phyloP scores from a whole-genome alignment of 1,140 invertebrate genomes.

The Saccostrea echinata region DNA sequence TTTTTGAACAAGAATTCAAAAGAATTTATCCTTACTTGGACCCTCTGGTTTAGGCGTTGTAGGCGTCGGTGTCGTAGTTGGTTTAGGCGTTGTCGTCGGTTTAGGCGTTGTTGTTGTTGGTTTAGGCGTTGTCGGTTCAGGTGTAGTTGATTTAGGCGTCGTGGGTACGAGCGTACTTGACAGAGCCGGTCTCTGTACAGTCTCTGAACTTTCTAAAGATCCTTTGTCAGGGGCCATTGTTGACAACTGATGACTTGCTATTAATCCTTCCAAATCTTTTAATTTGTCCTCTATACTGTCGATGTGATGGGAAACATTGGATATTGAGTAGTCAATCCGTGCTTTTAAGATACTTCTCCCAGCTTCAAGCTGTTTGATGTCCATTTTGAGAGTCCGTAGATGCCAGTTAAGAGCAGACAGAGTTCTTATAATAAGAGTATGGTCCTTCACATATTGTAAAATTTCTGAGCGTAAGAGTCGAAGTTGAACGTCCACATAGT shows the following conservation, averaged over 20 bases:
- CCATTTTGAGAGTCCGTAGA: neutral
- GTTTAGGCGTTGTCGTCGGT: neutral
- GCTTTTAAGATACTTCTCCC: constrained; percentile 1
- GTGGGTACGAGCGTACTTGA: neutral
- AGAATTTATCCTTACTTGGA: neutral
- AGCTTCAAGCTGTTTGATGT: constrained; percentile 8
- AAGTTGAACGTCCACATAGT: neutral
- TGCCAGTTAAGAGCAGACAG: neutral
- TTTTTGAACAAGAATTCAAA: too few species aligned
- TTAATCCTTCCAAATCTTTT: constrained; percentile 15
- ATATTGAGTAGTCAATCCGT: neutral
- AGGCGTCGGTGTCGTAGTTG: neutral
- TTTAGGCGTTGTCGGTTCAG: neutral
- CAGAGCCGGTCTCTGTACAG: neutral
- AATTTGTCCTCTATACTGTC: neutral
- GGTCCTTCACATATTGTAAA: constrained; percentile 22
- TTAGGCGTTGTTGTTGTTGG: neutral
- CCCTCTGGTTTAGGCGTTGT: neutral
- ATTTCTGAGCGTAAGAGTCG: constrained; percentile 12
- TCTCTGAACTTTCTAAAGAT: neutral
- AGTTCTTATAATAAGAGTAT: neutral
- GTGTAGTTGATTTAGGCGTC: neutral
- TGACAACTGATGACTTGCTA: neutral
- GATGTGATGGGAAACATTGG: neutral
- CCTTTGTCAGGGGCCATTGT: neutral